Base-by-base conservation (phyloP, 2,113 vertebrate species). In the Ciconia maguari region DNA sequence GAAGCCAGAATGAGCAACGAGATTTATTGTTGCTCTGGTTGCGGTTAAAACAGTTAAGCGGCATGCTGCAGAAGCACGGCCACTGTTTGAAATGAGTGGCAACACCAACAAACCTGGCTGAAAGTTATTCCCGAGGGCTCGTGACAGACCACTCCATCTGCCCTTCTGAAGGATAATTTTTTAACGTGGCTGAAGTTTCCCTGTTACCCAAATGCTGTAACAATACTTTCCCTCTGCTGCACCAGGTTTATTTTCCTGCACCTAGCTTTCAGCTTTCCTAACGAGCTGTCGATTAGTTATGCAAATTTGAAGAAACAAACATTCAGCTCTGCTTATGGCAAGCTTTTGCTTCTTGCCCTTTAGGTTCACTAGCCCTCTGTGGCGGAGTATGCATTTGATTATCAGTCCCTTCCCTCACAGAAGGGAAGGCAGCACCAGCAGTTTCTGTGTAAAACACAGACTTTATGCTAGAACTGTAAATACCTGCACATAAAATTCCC, bases 201-300 rank as follows among this genome's bases (percentile, higher is more conserved):
- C 36, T 12, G 22, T 49, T 89, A 76, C 16, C 27, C 30, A 91
- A 91, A 49, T 11, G 16, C 62, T 92, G 18, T 70, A 69, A 81
- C 18, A 76, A 65, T 22, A 70, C 42, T 20, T 64, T 25, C 34
- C 29, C 34, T 75, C 78, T 82, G 70, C 48, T 66, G 27, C 60
- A 92, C 16, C 0, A 2, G 64, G 71, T 54, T 89, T 57, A 38
- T 87, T 93, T 92, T 79, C 71, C 36, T 34, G 48, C 30, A 58
- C 22, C 32, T 34, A 77, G 25, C 30, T 80, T 71, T 83, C 89
- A 94, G 74, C 58, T 79, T 74, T 91, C 51, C 62, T 84, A 91
- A 94, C 62, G 80, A 88, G 74, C 87, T 88, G 64, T 30, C 32
- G 1, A 93, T 93, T 90, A 94, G n/a, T 85, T 91, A 93, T 26